Evolutionary conservation across 1,140 invertebrate genomes (phyloP).

Genomic region (Oryctes rhinoceros): DNA sequence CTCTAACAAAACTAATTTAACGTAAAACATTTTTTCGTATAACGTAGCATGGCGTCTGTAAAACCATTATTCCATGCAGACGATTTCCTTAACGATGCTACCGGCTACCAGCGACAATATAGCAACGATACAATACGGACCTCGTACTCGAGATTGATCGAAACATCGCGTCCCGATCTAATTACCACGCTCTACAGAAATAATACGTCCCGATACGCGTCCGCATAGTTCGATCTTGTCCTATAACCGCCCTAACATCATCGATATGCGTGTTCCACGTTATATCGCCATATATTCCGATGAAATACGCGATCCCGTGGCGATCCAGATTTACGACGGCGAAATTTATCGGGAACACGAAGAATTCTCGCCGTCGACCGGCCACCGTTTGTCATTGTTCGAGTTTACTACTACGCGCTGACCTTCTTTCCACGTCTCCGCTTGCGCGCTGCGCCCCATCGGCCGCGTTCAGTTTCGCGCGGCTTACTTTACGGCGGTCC

Average conservation of each 20-base stretch:
- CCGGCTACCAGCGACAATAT: too few species aligned
- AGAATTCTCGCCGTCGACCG: background rate
- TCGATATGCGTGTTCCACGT: conserved; percentile 8
- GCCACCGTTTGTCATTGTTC: conserved; percentile 16
- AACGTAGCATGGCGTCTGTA: too few species aligned
- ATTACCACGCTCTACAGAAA: too few species aligned
- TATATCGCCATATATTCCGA: conserved; percentile 6
- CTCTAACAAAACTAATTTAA: too few species aligned
- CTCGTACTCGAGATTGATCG: too few species aligned
- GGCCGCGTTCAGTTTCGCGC: background rate
- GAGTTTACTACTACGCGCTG: background rate
- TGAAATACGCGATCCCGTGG: background rate
- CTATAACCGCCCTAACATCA: background rate
- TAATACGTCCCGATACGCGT: background rate
- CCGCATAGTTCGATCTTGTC: conserved; percentile 1
- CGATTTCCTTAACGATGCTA: too few species aligned
- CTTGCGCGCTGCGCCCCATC: background rate
- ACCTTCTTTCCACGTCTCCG: background rate
- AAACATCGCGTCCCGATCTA: too few species aligned
- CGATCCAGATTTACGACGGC: background rate
- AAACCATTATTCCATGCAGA: too few species aligned
- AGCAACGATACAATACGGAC: too few species aligned
- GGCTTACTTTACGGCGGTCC: background rate
- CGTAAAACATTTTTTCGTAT: too few species aligned
- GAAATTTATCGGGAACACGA: conserved; percentile 2